Percentiles rank a stretch among this genome's conserved stretches.
Evolutionary conservation across 2,113 vertebrate species (phyloP).

Genomic region (Paramormyrops kingsleyae): DNA sequence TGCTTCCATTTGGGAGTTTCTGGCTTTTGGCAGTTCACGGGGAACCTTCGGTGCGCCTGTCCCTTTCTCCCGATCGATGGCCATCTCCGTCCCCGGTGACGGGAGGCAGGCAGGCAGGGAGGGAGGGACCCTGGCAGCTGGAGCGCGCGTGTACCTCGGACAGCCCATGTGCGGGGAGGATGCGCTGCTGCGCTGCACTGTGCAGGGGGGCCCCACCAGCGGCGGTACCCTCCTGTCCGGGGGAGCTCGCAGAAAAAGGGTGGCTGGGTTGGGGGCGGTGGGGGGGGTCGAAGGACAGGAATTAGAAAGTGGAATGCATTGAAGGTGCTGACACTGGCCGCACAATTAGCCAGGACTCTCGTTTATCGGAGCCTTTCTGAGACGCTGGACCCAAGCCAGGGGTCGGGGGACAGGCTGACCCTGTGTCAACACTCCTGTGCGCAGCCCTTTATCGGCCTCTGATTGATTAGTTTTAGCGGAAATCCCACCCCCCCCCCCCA

Average conservation of each 20-base stretch:
- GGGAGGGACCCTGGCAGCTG: neutral
- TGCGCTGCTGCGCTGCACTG: neutral
- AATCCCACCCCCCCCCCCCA: constrained; percentile 54
- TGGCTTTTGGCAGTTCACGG: neutral
- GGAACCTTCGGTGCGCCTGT: neutral
- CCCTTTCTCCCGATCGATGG: neutral
- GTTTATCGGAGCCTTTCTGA: constrained; percentile 62
- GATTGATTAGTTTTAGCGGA: constrained; percentile 74
- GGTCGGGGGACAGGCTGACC: constrained; percentile 70
- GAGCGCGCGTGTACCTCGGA: neutral
- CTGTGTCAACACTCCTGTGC: constrained; percentile 65
- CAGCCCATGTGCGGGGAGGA: neutral
- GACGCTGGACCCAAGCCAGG: constrained; percentile 47
- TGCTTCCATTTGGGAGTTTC: neutral
- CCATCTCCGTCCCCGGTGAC: neutral
- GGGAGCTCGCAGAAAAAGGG: constrained; percentile 31
- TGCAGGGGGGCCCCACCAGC: neutral
- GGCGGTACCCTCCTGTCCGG: constrained; percentile 11
- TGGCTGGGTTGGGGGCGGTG: constrained; percentile 33
- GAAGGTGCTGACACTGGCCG: constrained; percentile 65
- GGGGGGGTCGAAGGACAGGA: constrained; percentile 27
- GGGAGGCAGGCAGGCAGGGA: neutral
- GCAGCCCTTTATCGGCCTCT: constrained; percentile 68
- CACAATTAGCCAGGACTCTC: constrained; percentile 65
- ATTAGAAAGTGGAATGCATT: constrained; percentile 44